Evolutionary conservation across 1,140 invertebrate species (phyloP).

Genomic region (Calliopsis andreniformis): DNA sequence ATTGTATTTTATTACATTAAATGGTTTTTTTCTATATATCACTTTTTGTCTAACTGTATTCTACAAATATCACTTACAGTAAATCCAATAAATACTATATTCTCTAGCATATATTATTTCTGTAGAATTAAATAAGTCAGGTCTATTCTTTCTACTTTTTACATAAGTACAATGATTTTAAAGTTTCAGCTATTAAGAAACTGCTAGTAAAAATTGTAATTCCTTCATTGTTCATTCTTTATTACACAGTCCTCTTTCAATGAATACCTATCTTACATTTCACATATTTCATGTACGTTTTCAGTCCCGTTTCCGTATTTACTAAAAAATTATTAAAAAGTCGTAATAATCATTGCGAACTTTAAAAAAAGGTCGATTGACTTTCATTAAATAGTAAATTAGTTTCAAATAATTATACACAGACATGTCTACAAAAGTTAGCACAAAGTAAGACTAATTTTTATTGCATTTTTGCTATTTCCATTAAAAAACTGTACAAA

Average conservation of each 20-base stretch:
- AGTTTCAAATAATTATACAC: constrained; percentile 22
- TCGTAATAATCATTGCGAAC: not conserved
- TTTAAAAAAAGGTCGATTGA: not conserved
- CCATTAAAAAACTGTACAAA: constrained; percentile 30
- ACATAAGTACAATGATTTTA: constrained; percentile 66
- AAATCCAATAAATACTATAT: constrained; percentile 57
- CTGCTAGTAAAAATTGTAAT: constrained; percentile 27
- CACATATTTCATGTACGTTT: constrained; percentile 1
- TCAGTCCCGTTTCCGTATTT: constrained; percentile 22
- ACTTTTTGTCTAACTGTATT: constrained; percentile 43
- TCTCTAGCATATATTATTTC: constrained; percentile 43
- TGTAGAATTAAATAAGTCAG: constrained; percentile 54
- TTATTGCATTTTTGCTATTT: not conserved
- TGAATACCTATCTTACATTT: constrained; percentile 29
- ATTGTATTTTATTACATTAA: constrained; percentile 67
- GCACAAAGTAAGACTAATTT: not conserved
- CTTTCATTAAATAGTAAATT: constrained; percentile 1
- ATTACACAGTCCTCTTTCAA: not conserved
- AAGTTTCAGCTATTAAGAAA: constrained; percentile 30
- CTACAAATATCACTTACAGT: constrained; percentile 55
- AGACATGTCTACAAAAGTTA: constrained; percentile 15
- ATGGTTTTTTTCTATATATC: constrained; percentile 50
- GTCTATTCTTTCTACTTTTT: constrained; percentile 59
- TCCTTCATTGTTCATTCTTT: constrained; percentile 7
- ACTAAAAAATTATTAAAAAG: constrained; percentile 1